Evolutionary conservation across 2,797 vertebrate genomes (phyloP).

Genomic region (Babyrousa celebensis): DNA sequence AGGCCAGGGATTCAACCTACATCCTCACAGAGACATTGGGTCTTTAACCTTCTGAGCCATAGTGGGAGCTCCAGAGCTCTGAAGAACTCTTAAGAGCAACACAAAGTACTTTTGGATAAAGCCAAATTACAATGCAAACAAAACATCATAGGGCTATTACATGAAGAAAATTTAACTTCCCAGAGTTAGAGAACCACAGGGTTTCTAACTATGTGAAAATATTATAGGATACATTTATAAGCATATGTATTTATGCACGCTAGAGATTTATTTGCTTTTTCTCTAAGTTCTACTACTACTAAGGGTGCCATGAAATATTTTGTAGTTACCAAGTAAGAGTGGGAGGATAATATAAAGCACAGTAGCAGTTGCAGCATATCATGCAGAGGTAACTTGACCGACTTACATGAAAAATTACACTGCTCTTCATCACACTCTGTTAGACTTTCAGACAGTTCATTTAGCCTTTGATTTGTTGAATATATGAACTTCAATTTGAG

Average conservation of each 20-base stretch:
- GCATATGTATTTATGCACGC: neutral
- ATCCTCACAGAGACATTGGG: too few relatives aligned
- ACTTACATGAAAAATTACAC: constrained; percentile 9
- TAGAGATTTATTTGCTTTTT: neutral
- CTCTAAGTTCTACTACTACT: neutral
- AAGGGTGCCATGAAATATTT: neutral
- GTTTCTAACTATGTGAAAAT: constrained; percentile 33
- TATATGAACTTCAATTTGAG: constrained; percentile 59
- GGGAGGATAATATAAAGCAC: neutral
- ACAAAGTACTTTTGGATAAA: neutral
- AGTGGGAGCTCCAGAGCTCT: too few relatives aligned
- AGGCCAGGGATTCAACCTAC: too few relatives aligned
- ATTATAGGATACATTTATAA: neutral
- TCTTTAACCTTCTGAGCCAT: too few relatives aligned
- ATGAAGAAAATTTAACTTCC: neutral
- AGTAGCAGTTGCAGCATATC: neutral
- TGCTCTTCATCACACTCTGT: neutral
- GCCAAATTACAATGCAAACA: constrained; percentile 2
- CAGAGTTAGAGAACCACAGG: neutral
- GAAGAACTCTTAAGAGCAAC: neutral
- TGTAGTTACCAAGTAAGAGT: neutral
- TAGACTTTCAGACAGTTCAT: constrained; percentile 65
- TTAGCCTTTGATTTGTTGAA: constrained; percentile 68
- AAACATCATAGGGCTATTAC: neutral
- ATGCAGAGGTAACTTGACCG: neutral